Percentiles rank a stretch among this genome's conserved stretches.
Evolutionary conservation across 2,888 invertebrate genomes (phyloP).

Genomic region (Sepiola atlantica): DNA sequence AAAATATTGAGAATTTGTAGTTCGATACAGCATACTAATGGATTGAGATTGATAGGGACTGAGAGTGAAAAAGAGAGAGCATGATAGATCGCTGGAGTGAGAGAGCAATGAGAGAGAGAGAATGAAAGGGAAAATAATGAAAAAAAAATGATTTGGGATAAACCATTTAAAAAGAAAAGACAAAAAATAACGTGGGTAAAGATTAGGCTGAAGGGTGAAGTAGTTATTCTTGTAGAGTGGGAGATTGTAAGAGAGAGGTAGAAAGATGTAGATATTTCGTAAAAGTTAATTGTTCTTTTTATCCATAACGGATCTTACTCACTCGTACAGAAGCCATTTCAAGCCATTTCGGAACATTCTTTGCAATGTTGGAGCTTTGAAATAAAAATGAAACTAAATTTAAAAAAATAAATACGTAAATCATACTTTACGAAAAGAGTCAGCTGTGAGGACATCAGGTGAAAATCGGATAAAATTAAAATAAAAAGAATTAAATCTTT

Average conservation of each 20-base stretch:
- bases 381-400: background rate
- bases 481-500: background rate
- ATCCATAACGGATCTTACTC: background rate
- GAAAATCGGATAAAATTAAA: background rate
- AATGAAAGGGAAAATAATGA: background rate
- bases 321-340: background rate
- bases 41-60: too few relatives aligned
- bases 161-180: background rate
- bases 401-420: background rate
- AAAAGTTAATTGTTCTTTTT: background rate
- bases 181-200: background rate
- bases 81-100: too few relatives aligned
- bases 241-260: too few relatives aligned
- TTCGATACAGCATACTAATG: too few relatives aligned
- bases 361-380: background rate
- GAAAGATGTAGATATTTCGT: background rate
- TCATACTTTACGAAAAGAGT: background rate
- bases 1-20: too few relatives aligned
- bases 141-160: background rate
- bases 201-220: too few relatives aligned
- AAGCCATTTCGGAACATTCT: background rate
- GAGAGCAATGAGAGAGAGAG: background rate
- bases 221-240: too few relatives aligned
- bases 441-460: background rate
- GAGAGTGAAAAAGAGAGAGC: too few relatives aligned